Conservation (phyloP, 2,888 invertebrate genomes). For the Metopia argyrocephala region DNA sequence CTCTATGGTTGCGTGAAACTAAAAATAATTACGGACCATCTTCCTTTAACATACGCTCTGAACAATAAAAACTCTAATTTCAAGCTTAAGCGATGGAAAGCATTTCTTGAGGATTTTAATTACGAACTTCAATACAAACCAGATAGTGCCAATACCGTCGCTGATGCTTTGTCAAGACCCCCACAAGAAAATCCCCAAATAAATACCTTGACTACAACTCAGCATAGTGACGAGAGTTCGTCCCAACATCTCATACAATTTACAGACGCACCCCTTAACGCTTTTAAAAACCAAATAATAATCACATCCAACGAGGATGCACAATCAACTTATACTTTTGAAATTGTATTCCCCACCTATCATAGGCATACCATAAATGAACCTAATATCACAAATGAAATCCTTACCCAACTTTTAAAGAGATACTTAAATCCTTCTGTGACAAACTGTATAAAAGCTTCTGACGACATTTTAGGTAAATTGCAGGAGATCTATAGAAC, state of each 20-base stretch:
- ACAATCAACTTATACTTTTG: conserved; percentile 9
- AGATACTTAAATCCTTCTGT: conserved; percentile 22
- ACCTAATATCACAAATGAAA: conserved; percentile 3
- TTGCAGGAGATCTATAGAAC: not conserved
- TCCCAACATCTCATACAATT: conserved; percentile 50
- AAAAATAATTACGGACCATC: conserved; percentile 53
- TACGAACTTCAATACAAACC: conserved; percentile 59
- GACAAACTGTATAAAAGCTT: not conserved
- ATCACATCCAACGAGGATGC: not conserved
- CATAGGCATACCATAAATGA: conserved; percentile 41
- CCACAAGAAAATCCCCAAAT: conserved; percentile 15
- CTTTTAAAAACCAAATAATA: conserved; percentile 55
- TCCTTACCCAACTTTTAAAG: not conserved
- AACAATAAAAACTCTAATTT: conserved; percentile 57
- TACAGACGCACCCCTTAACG: conserved; percentile 45
- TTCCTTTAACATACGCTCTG: conserved; percentile 52
- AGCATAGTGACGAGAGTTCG: conserved; percentile 60
- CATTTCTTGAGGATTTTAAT: conserved; percentile 54
- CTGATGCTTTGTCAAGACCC: conserved; percentile 50
- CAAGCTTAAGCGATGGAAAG: conserved; percentile 62
- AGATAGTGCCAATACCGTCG: conserved; percentile 44
- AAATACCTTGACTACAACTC: conserved; percentile 36
- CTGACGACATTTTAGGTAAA: not conserved
- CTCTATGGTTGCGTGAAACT: conserved; percentile 53
- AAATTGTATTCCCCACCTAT: conserved; percentile 25